Base-by-base conservation (phyloP, 2,888 invertebrate genomes). In the Drosophila buzzatii region DNA sequence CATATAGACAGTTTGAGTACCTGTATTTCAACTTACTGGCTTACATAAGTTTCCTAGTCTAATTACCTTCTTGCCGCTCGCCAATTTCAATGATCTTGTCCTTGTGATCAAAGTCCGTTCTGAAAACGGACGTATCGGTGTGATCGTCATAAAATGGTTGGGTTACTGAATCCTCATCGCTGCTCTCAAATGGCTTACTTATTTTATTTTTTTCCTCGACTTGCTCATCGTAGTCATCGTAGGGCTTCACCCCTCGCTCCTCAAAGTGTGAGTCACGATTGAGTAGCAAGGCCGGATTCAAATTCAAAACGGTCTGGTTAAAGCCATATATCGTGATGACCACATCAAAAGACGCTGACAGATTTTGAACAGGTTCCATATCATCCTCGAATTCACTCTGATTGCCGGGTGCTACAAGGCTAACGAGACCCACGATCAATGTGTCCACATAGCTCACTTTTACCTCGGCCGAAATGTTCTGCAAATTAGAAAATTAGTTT, bases 401-500 rank as follows among this genome's bases (percentile, higher is more conserved):
- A 52, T 83, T 55, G 27, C 41, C 72, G 23, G 12, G 57, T 14
- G 68, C 60, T 3, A 82, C 31, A 5, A 87, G 74, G 6, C 82
- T 80, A 23, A 92, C 80, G 16, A 73, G 74, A 16, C 92, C 92
- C 53, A 83, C 75, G 2, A 91, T 73, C n/a, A 91, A 75, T 12
- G 81, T 80, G 52, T 89, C 67, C 12, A 85, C 74, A 67, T 91
- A 91, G 62, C 90, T 91, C 61, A 91, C 88, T 60, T 85, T 80
- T 3, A 92, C 91, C 35, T 89, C 82, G 6, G 90, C 91, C 37
- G 71, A 65, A 57, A 91, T 89, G 65, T 90, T 91, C 92, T 92
- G 73, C 16, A 82, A 80, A 65, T 27, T 35, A 14, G 8, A 51
- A 33, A 51, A 51, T 51, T 33, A 0, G 6, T 12, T 18, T 12